These are phyloP conservation scores for Thera britannica DNA, from an alignment of 2,888 invertebrate genomes.

Conservation along the genomic window DNA sequence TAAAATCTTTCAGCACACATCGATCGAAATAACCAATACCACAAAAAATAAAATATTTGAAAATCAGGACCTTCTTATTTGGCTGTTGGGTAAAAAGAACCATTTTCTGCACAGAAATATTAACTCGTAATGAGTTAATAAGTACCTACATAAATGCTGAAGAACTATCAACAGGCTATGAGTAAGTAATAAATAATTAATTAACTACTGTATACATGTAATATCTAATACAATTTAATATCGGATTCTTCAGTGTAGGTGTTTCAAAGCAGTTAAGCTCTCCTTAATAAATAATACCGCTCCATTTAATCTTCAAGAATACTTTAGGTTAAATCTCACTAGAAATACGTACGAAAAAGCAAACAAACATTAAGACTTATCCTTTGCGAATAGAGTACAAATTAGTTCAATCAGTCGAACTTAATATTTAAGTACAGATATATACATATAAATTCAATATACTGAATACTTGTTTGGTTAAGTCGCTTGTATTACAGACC, in stretches of 20 bases:
- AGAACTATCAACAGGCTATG: too few species aligned
- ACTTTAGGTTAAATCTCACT: slow-evolving; percentile 23
- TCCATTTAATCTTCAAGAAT: slow-evolving; percentile 29
- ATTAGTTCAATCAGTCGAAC: slow-evolving; percentile 2
- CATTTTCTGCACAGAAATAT: too few species aligned
- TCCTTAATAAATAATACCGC: slow-evolving; percentile 21
- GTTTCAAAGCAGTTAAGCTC: slow-evolving; percentile 15
- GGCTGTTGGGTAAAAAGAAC: too few species aligned
- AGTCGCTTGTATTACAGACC: slow-evolving; percentile 9
- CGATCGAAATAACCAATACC: too few species aligned
- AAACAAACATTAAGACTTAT: neutral
- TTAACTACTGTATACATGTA: neutral
- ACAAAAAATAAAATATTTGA: too few species aligned
- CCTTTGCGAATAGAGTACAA: slow-evolving; percentile 6
- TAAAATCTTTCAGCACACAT: too few species aligned
- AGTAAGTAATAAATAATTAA: too few species aligned
- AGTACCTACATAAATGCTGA: too few species aligned
- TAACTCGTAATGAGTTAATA: too few species aligned
- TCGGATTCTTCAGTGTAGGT: slow-evolving; percentile 11
- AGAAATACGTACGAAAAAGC: slow-evolving; percentile 14
- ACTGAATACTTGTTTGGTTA: slow-evolving; percentile 8
- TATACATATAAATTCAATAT: too few species aligned
- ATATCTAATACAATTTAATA: slow-evolving; percentile 8
- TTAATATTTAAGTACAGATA: too few species aligned
- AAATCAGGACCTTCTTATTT: too few species aligned